Base-by-base conservation (phyloP, 2,888 invertebrate genomes). In the Sphaerophoria taeniata region DNA sequence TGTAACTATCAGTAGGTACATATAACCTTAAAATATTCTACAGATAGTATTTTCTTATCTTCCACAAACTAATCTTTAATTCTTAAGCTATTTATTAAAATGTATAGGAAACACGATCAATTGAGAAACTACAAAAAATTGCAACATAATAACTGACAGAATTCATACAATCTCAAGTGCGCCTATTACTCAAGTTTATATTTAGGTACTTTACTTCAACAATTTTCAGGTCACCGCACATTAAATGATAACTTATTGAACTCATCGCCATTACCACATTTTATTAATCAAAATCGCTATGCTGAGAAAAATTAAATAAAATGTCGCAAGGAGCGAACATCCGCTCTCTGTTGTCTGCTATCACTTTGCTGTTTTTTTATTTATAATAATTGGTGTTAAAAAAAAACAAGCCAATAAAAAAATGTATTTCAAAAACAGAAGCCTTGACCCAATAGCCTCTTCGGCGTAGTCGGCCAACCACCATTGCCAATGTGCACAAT, bases 361-460 rank as follows among this genome's bases (percentile, higher is more conserved):
- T 78, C 73, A 83, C 73, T 47, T 49, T 60, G 43, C 69, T 83
- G 73, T 78, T 83, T 63, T 73, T 63, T 60, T 78, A 33, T 60
- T 78, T 39, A 69, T 72, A 56, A 77, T 83, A 74, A 65, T 67
- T 79, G 79, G 71, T 84, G 65, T 58, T 63, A 67, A 31, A 36
- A 63, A 56, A 16, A 36, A 36, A 14, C 11, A 53, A 43, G 34
- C 43, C 33, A 53, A 56, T 16, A 43, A 14, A 12, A 5, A 31
- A 9, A 14, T n/a, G 11, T 31, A 60, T 82, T 60, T 77, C 56
- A 11, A 58, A 69, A 45, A 47, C 34, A 12, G 24, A 72, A 83
- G 79, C 83, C 83, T 84, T 84, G 83, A 84, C 83, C 83, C 70
- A 75, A 72, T 70, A 70, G 49, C 83, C 83, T 69, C 70, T 45